Evolutionary conservation across 2,113 vertebrate species (phyloP), one percentile per base, ranked within the genome.

Genomic region (Ophiodon elongatus): DNA sequence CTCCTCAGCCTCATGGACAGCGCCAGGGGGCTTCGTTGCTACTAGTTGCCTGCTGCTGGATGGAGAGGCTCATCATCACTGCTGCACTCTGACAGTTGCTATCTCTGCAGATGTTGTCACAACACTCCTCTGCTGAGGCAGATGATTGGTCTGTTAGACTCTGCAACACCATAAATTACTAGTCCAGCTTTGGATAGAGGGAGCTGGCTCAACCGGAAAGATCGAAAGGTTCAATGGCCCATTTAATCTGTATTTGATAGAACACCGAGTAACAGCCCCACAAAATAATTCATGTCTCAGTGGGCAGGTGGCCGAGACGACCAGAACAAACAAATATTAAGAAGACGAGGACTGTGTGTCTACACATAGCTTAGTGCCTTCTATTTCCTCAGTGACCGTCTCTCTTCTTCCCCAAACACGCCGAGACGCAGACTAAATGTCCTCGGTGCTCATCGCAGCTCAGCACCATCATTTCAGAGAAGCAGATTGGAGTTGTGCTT

Each of bases 1-100:
- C 29, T 84, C 87, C 72, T 90, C 93, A 90, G 95, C 70, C 92
- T 87, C 87, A 85, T 19, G 93, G 95, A 95, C 92, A 92, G 93
- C 79, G 21, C 86, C 82, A 27, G 64, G 64, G 93, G 95, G 95
- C 91, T 87, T 92, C 80, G 5, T 74, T 11, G 89, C 95, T 95
- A 97, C 96, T 87, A 66, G 92, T 95, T 91, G 90, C 82, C 93
- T 93, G 90, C 73, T 86, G 84, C 59, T 80, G 85, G 73, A 43
- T 82, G 64, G 73, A 83, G 85, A 82, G 83, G 76, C 45, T 59
- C 69, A 68, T 62, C 54, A 73, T 77, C 54, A 19, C 60, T 67
- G 80, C 79, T 62, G 71, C 71, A 50, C 25, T 71, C 59, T 63
- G 78, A 70, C 60, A 60, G 63, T 23, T 9, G 8, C 50, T 47